Base-by-base conservation (phyloP, 1,140 invertebrate species). In the Pomphorhynchus laevis region DNA sequence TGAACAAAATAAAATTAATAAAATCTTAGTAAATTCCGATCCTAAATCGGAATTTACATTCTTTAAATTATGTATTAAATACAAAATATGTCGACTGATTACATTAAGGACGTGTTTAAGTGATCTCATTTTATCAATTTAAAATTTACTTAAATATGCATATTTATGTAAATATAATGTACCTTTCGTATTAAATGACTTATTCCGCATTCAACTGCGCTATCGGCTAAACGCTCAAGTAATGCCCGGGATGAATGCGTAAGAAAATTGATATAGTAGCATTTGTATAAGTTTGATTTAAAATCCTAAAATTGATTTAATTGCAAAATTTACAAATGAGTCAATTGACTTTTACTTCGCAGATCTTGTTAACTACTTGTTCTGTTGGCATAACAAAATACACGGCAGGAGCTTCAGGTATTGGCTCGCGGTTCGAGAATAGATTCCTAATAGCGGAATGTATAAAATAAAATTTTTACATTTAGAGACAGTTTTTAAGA, bases 381-480 rank as follows among this genome's bases (percentile, higher is more conserved):
- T 89, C 75, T 22, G 71, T 74, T n/a, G 89, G 82, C 47, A 74
- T 66, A 57, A 89, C 84, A 56, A 99, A 95, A 59, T 98, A 99
- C 34, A 98, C 70, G 8, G 79, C 82, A 45, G 86, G 82, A 12
- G 91, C 84, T 64, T 99, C 89, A 4, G 84, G 80, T 48, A 98
- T 80, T 5, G 72, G 63, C 57, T 93, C 84, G 47, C 86, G 64
- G 50, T 86, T 74, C 4, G 76, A 76, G 59, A 89, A 76, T 21
- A 91, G 59, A 56, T 74, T 68, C 21, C 74, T 75, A 51, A 45
- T 53, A 40, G n/a, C 50, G 32, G 23, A 47, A 48, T 37, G 33
- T 45, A 40, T 39, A 42, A 45, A 12, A 44, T n/a, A n/a, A n/a
- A n/a, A n/a, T n/a, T n/a, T n/a, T n/a, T n/a, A n/a, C n/a, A n/a